These are phyloP conservation scores for Cylloceria caligata DNA, from an alignment of 2,888 invertebrate species.

Conservation along the genomic window DNA sequence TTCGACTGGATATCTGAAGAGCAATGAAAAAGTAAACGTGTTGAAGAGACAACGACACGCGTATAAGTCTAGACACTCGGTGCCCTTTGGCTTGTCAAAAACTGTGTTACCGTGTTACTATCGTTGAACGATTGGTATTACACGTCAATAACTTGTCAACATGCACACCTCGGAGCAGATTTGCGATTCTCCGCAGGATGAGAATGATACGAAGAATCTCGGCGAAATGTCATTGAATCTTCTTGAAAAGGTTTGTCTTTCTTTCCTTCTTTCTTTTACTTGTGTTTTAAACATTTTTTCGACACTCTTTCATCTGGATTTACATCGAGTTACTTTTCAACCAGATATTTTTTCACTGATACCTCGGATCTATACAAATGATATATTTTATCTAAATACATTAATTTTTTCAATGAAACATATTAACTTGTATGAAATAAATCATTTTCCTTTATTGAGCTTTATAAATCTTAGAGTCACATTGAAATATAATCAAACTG, in stretches of 20 bases:
- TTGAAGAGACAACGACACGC: background rate
- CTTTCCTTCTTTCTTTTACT: background rate
- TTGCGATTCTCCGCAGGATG: slow-evolving; percentile 54
- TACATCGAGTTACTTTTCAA: background rate
- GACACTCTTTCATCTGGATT: background rate
- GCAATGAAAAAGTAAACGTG: slow-evolving; percentile 2
- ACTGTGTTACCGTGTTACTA: background rate
- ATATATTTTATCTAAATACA: no score
- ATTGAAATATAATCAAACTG: no score
- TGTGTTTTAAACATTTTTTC: background rate
- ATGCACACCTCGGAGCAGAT: slow-evolving; percentile 53
- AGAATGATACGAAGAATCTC: slow-evolving; percentile 61
- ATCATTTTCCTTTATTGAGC: no score
- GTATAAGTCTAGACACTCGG: background rate
- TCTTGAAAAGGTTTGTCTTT: slow-evolving; percentile 73
- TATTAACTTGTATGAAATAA: no score
- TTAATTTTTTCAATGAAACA: no score
- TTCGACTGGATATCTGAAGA: slow-evolving; percentile 26
- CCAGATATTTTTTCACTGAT: no score
- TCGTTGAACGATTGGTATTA: background rate
- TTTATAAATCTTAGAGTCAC: no score
- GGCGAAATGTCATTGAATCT: slow-evolving; percentile 71
- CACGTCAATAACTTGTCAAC: slow-evolving; percentile 16
- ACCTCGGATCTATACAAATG: no score
- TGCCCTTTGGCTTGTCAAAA: background rate